Conservation (phyloP, 1,140 invertebrate species). For the Eumeta japonica region DNA sequence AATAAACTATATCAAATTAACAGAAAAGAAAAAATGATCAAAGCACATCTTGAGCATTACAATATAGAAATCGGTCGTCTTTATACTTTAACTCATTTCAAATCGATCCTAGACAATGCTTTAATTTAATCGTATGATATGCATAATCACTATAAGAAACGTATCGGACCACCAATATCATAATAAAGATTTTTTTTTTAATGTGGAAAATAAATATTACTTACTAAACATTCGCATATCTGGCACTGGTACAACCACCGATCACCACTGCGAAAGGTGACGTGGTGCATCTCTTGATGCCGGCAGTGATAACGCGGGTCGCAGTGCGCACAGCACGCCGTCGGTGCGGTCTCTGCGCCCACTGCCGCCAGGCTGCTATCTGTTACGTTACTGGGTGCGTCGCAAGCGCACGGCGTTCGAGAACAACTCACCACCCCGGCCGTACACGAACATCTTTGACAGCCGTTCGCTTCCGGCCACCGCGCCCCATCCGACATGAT, state of each 20-base stretch:
- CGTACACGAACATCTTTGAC: slow-evolving; percentile 38
- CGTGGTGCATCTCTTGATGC: slow-evolving; percentile 75
- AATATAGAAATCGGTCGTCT: too few species aligned
- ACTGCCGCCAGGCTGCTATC: not conserved
- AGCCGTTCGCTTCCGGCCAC: slow-evolving; percentile 49
- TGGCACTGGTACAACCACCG: slow-evolving; percentile 88
- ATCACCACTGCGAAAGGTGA: slow-evolving; percentile 76
- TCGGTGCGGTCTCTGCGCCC: slow-evolving; percentile 13
- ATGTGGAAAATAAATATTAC: slow-evolving; percentile 20
- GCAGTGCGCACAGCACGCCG: slow-evolving; percentile 76
- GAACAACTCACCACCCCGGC: slow-evolving; percentile 40
- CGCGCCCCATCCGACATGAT: slow-evolving; percentile 35
- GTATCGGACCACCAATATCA: too few species aligned
- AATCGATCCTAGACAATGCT: too few species aligned
- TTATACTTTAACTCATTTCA: too few species aligned
- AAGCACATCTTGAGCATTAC: too few species aligned
- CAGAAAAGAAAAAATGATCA: too few species aligned
- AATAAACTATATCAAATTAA: too few species aligned
- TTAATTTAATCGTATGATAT: too few species aligned
- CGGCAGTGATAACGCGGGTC: slow-evolving; percentile 68
- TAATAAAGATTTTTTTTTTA: too few species aligned
- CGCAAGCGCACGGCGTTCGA: slow-evolving; percentile 39
- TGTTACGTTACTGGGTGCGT: slow-evolving; percentile 25
- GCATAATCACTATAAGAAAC: too few species aligned
- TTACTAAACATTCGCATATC: slow-evolving; percentile 84